Base-by-base conservation (phyloP, 2,113 vertebrate species). In the Bubo blakistoni region DNA sequence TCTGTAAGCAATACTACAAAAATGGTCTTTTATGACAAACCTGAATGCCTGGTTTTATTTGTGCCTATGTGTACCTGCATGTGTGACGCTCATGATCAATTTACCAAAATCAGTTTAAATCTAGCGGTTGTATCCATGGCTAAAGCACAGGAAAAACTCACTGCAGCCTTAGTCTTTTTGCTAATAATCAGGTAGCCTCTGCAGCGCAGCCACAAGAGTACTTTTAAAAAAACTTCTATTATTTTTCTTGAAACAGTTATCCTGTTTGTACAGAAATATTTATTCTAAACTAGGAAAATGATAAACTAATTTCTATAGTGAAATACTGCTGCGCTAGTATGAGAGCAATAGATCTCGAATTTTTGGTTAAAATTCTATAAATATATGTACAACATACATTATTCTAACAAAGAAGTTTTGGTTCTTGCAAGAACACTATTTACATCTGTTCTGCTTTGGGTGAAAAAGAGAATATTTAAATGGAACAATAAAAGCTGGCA, bases 1-100 rank as follows among this genome's bases (percentile, higher is more conserved):
- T 74, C 69, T 74, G 54, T 3, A 51, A 76, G 59, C 2, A 1
- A 32, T 0, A 7, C 38, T 32, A 40, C 16, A 61, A 54, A 86
- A 55, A 6, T 0, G 0, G 40, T 13, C 55, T n/a, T 40, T 71
- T 40, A 17, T 17, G 29, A 21, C 52, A 57, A 92, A 70, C 21
- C 22, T 1, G 49, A 79, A 32, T 1, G 3, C 32, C 36, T 1
- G 7, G 42, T 59, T 55, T 44, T 57, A 16, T 42, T 71, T 59
- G 61, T 2, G 4, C 3, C 2, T 5, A 6, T 1, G 2, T 3
- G 11, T 49, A 86, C 58, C 65, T 49, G 63, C 20, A 1, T 18
- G 42, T 32, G 55, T 42, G 81, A 52, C n/a, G 18, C 47, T 51
- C 5, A 1, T 10, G 7, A 69, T 7, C 49, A 44, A 27, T 47